Conservation (phyloP, 1,140 invertebrate species). For the Drosophila littoralis region DNA sequence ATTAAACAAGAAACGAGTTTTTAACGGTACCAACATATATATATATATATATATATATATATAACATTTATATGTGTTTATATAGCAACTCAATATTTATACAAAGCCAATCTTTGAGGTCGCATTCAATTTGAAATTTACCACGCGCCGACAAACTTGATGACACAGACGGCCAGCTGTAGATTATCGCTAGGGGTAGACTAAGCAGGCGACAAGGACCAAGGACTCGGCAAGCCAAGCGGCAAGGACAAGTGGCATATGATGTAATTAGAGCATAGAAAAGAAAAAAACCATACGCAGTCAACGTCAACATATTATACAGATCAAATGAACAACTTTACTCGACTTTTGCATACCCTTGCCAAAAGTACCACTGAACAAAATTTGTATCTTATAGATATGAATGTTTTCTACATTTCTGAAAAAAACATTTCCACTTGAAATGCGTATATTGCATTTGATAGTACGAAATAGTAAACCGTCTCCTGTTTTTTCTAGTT, state of each 20-base stretch:
- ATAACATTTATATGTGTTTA: too few relatives aligned
- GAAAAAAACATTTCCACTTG: too few relatives aligned
- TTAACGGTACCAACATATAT: constrained; percentile 5
- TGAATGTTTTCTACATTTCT: too few relatives aligned
- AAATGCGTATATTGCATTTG: too few relatives aligned
- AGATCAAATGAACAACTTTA: constrained; percentile 1
- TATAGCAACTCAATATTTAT: too few relatives aligned
- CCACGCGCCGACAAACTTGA: constrained; percentile 2
- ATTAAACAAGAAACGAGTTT: neutral
- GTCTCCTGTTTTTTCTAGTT: neutral
- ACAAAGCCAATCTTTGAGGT: constrained; percentile 6
- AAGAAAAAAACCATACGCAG: neutral
- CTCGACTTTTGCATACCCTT: constrained; percentile 6
- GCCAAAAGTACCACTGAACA: too few relatives aligned
- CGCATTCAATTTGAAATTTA: constrained; percentile 13
- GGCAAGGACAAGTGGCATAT: constrained; percentile 33
- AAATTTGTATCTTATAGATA: too few relatives aligned
- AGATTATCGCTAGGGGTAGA: constrained; percentile 23
- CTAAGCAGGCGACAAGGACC: constrained; percentile 1
- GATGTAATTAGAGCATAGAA: constrained; percentile 32
- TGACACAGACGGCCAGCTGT: constrained; percentile 16
- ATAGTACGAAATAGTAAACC: too few relatives aligned
- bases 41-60: too few relatives aligned
- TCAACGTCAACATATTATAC: neutral
- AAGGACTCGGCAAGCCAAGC: constrained; percentile 22